Evolutionary conservation across 2,113 vertebrate species (phyloP).

Genomic region (Tichodroma muraria): DNA sequence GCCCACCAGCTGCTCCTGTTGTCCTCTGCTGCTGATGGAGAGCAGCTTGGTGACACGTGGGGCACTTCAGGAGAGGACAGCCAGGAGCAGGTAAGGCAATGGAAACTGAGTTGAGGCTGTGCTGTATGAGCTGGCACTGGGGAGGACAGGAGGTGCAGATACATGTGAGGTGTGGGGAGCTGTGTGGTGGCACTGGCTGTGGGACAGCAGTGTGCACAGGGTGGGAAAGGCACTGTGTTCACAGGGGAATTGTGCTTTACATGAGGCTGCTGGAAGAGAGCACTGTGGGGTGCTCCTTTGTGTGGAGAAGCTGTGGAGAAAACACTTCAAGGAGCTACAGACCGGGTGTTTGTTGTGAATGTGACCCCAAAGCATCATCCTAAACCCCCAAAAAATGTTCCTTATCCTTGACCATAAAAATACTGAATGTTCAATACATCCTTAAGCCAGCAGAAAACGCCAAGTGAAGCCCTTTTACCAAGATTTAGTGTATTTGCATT

Average conservation of each 20-base stretch:
- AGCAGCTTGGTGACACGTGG: rapidly evolving
- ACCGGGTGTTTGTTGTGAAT: neutral
- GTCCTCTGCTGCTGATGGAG: neutral
- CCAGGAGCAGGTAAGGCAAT: neutral
- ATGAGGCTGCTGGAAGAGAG: neutral
- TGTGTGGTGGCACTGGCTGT: neutral
- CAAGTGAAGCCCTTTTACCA: neutral
- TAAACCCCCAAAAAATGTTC: neutral
- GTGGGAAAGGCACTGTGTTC: neutral
- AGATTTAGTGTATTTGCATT: neutral
- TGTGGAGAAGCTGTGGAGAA: neutral
- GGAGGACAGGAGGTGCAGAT: neutral
- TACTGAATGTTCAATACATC: neutral
- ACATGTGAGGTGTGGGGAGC: neutral
- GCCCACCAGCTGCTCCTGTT: neutral
- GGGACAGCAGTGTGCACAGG: neutral
- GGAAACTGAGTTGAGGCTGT: neutral
- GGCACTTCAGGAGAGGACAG: neutral
- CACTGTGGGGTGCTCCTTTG: neutral
- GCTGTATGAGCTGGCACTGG: neutral
- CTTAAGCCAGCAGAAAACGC: neutral
- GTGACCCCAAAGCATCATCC: neutral
- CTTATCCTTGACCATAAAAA: neutral
- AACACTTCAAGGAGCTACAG: neutral
- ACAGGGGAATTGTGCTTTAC: neutral